A percentile compares a stretch with the other conserved stretches of the same genome.
These are phyloP conservation scores for Rhamphomyia laevipes DNA, from an alignment of 2,888 invertebrate genomes.

Conservation along the genomic window DNA sequence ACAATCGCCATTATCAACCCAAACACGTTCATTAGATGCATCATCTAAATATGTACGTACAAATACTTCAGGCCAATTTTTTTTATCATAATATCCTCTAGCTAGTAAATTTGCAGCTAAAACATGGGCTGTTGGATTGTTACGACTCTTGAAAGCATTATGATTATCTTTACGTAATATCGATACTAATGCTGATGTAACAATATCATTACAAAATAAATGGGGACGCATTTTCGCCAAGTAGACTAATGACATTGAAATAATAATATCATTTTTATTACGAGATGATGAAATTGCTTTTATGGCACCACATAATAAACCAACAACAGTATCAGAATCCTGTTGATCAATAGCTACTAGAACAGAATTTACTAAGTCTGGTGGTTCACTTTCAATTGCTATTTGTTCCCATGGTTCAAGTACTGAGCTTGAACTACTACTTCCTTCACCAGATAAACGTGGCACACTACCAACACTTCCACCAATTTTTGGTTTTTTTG, in stretches of 20 bases:
- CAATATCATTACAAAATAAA: conserved; percentile 62
- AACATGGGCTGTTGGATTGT: conserved; percentile 67
- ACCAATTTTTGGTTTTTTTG: conserved; percentile 47
- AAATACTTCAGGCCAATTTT: conserved; percentile 85
- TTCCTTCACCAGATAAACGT: conserved; percentile 19
- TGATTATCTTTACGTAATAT: conserved; percentile 62
- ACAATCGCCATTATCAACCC: conserved; percentile 89
- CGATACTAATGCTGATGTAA: conserved; percentile 68
- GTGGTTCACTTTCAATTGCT: conserved; percentile 69
- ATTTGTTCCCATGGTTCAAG: conserved; percentile 56
- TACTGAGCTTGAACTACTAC: conserved; percentile 21
- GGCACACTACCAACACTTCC: conserved; percentile 26
- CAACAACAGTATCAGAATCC: conserved; percentile 68
- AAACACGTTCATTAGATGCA: conserved; percentile 81
- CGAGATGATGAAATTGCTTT: conserved; percentile 63
- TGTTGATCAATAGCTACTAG: conserved; percentile 63
- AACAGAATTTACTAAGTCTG: conserved; percentile 63
- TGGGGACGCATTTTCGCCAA: conserved; percentile 68
- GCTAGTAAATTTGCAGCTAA: conserved; percentile 74
- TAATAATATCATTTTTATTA: conserved; percentile 65
- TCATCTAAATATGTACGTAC: conserved; percentile 91
- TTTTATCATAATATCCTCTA: conserved; percentile 68
- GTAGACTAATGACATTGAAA: conserved; percentile 67
- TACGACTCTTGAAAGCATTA: conserved; percentile 62
- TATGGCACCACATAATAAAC: conserved; percentile 78